Conservation (phyloP, 2,888 invertebrate species). For the Erebia aethiops region DNA sequence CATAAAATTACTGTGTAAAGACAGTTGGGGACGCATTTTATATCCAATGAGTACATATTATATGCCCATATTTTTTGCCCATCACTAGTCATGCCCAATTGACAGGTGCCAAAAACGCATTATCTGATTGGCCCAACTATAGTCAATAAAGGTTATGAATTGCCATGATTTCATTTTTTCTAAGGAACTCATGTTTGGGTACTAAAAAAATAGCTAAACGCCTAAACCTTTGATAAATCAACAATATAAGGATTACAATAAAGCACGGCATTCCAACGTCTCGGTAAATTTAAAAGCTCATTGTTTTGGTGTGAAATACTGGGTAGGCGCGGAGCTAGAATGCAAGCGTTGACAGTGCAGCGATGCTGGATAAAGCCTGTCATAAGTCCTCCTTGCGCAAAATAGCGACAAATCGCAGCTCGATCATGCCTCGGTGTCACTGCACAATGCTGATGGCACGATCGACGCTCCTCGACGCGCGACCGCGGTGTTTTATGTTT, state of each 20-base stretch:
- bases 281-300: slow-evolving; percentile 76
- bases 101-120: no score
- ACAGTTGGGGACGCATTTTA: no score
- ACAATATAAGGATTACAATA: slow-evolving; percentile 20
- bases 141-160: background rate
- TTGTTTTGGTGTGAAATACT: slow-evolving; percentile 79
- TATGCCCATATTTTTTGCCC: no score
- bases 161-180: no score
- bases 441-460: slow-evolving; percentile 57
- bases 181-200: no score
- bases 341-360: slow-evolving; percentile 57
- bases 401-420: slow-evolving; percentile 76
- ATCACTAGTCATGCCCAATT: no score
- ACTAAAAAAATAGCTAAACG: background rate
- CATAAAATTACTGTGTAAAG: no score
- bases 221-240: slow-evolving; percentile 15
- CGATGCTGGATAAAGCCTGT: slow-evolving; percentile 77
- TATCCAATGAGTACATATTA: no score
- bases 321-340: slow-evolving; percentile 55
- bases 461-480: slow-evolving; percentile 68
- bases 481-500: slow-evolving; percentile 71
- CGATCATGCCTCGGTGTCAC: slow-evolving; percentile 52
- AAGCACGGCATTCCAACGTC: slow-evolving; percentile 44
- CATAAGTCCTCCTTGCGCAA: slow-evolving; percentile 68
- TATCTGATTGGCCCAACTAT: no score